A percentile compares a stretch with the other conserved stretches of the same genome.
Evolutionary conservation across 1,140 invertebrate species (phyloP).

Genomic region (Drosophila sucinea): DNA sequence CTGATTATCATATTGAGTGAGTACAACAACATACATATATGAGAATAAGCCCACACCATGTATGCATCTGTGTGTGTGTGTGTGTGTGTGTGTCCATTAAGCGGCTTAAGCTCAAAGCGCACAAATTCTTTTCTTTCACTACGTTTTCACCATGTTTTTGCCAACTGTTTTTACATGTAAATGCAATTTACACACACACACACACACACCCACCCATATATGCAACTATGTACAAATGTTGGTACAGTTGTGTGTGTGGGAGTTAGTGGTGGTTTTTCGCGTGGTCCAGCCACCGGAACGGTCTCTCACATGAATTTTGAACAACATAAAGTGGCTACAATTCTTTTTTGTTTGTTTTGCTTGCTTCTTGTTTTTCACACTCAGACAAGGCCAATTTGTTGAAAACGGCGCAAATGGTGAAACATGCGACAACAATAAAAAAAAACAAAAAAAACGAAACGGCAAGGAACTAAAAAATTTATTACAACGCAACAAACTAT

Average conservation of each 20-base stretch:
- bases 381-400: slow-evolving; percentile 50
- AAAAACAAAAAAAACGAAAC: not conserved
- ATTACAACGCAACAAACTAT: slow-evolving; percentile 2
- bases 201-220: slow-evolving; percentile 5
- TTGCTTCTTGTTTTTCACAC: slow-evolving; percentile 29
- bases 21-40: slow-evolving; percentile 60
- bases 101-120: slow-evolving; percentile 61
- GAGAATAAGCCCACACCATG: not conserved
- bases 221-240: slow-evolving; percentile 44
- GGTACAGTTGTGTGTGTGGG: slow-evolving; percentile 37
- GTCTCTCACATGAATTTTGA: slow-evolving; percentile 34
- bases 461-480: not conserved
- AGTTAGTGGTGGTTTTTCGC: not conserved
- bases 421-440: slow-evolving; percentile 34
- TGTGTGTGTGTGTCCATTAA: slow-evolving; percentile 65
- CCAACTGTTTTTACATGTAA: slow-evolving; percentile 64
- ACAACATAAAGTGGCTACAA: slow-evolving; percentile 50
- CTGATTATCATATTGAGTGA: slow-evolving; percentile 86
- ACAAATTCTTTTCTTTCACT: not conserved
- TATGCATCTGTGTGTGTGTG: not conserved
- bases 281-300: not conserved
- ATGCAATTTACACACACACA: slow-evolving; percentile 66
- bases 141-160: slow-evolving; percentile 3
- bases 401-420: slow-evolving; percentile 42
- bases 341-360: slow-evolving; percentile 49